These are phyloP conservation scores for Paradisaea rubra DNA, from an alignment of 2,113 vertebrate genomes.

Conservation along the genomic window DNA sequence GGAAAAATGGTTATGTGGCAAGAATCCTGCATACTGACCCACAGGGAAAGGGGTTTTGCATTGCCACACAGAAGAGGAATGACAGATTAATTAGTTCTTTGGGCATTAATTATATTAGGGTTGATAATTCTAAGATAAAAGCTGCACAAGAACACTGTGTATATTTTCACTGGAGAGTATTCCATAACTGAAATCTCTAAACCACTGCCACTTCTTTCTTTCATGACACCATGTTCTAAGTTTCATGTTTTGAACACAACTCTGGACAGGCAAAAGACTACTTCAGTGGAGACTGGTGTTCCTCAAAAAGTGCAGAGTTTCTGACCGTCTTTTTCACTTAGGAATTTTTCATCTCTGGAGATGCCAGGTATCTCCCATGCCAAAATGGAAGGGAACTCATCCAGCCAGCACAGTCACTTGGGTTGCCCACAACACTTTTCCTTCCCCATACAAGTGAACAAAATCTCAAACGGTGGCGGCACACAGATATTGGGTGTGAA, in stretches of 20 bases:
- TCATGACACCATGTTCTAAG: not conserved
- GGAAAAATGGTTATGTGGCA: not conserved
- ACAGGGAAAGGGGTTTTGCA: not conserved
- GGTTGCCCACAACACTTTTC: not conserved
- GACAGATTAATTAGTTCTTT: not conserved
- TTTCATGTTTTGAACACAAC: not conserved
- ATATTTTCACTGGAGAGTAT: not conserved
- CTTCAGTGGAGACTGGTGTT: not conserved
- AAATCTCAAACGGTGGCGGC: not conserved
- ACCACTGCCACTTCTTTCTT: not conserved
- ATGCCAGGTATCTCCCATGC: not conserved
- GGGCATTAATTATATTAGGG: not conserved
- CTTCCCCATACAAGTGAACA: not conserved
- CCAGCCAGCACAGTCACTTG: not conserved
- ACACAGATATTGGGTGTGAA: not conserved
- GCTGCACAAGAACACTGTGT: not conserved
- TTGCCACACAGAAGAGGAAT: not conserved
- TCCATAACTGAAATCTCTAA: not conserved
- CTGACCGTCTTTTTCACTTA: not conserved
- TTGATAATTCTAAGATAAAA: not conserved
- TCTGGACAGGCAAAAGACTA: not conserved
- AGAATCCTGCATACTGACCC: not conserved
- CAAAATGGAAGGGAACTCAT: not conserved
- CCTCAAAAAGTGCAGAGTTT: not conserved
- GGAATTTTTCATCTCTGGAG: not conserved